phyloP scores from a whole-genome alignment of 2,113 vertebrate species.

The Siniperca chuatsi region DNA sequence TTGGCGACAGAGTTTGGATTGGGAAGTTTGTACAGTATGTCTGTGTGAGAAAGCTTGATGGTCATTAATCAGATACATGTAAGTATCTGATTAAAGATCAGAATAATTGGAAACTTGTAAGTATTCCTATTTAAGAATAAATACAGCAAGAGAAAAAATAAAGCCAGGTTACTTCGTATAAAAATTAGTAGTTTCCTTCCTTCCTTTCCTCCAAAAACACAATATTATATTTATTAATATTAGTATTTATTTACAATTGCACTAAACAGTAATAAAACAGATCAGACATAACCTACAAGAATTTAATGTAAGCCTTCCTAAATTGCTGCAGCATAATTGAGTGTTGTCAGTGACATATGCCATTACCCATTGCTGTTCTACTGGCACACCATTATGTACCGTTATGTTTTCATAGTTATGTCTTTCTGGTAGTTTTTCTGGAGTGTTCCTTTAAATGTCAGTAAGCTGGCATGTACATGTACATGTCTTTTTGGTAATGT shows the following conservation, averaged over 20 bases:
- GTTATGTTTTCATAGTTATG: neutral
- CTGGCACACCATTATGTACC: too few species aligned
- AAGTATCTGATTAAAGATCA: too few species aligned
- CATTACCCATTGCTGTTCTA: too few species aligned
- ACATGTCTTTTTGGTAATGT: neutral
- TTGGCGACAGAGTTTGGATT: neutral
- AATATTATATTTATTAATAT: neutral
- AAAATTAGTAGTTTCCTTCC: neutral
- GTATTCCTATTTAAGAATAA: neutral
- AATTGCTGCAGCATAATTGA: neutral
- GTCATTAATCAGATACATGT: neutral
- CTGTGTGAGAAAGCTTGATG: neutral
- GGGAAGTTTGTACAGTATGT: neutral
- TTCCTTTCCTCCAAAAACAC: neutral
- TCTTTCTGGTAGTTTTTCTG: neutral
- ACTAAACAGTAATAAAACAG: neutral
- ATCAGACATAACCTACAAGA: neutral
- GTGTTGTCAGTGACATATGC: neutral
- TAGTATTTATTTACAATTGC: neutral
- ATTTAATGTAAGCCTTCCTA: neutral
- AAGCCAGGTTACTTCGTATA: neutral
- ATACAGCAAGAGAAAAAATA: neutral
- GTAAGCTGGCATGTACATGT: neutral
- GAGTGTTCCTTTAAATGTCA: neutral
- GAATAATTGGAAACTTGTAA: neutral